Evolutionary conservation across 2,113 vertebrate genomes (phyloP), one percentile per base, ranked within the genome.

Genomic region (Dicerorhinus sumatrensis): DNA sequence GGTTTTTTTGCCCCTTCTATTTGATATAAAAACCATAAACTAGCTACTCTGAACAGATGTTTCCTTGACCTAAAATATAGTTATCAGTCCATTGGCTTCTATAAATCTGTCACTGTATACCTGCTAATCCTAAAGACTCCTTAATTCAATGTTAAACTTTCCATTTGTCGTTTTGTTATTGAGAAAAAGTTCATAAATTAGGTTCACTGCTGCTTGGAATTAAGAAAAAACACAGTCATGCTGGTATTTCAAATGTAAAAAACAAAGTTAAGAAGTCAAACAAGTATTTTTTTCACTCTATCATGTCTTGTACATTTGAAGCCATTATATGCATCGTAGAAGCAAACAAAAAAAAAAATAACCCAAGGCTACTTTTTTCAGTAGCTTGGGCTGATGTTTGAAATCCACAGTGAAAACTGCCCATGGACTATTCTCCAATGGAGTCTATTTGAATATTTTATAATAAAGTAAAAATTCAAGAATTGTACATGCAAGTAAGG

Each of bases 21-120:
- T 6, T 84, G 58, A 85, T 95, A 79, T 97, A 80, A 51, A 94
- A 91, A 97, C 39, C 48, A 93, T 94, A 97, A 60, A 89, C 87
- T 91, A 10, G 21, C 92, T 93, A 8, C 0, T 89, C 67, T 60
- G 31, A 96, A 89, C 60, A 91, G 85, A 54, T 89, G 39, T 86
- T 98, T 98, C 91, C 80, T 86, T 84, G 46, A 83, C 33, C n/a
- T 25, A 97, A 98, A 91, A 87, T 94, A 67, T 25, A 97, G 48
- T 95, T 96, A 84, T 95, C 65, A 42, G 60, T 60, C 83, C 89
- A 58, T 12, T 11, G 27, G 20, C 67, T 25, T 60, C 54, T 81
- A 1, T 97, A 98, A 94, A 87, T 96, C 95, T 98, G 62, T 83
- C 91, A 76, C 0, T 39, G 18, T 83, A 7, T 69, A 96, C n/a